A percentile compares a stretch with the other conserved stretches of the same genome.
Evolutionary conservation across 2,888 invertebrate species (phyloP).

Genomic region (Mythimna pallens): DNA sequence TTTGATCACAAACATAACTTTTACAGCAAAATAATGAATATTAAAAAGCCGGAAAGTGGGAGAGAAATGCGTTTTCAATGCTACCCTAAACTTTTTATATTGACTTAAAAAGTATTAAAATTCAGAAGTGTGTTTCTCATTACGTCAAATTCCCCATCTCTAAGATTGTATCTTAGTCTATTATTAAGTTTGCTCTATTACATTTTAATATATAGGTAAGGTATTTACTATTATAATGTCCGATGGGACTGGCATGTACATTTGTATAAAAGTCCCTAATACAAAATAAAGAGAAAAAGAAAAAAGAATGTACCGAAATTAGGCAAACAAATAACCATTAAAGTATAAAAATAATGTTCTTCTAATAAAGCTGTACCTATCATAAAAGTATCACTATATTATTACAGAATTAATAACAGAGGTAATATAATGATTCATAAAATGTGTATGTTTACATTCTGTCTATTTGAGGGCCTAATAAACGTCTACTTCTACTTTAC

Average conservation of each 20-base stretch:
- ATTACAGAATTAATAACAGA: conserved; percentile 43
- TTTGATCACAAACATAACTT: not conserved
- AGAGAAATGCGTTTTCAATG: not conserved
- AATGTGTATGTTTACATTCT: conserved; percentile 29
- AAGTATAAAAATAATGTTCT: conserved; percentile 36
- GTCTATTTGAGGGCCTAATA: conserved; percentile 18
- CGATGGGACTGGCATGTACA: no score
- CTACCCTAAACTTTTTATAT: conserved; percentile 1
- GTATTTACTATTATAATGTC: no score
- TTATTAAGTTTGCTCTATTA: no score
- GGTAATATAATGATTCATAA: conserved; percentile 41
- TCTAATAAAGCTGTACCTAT: conserved; percentile 30
- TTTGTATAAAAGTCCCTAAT: no score
- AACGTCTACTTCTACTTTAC: no score
- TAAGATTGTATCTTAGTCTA: not conserved
- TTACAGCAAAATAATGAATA: not conserved
- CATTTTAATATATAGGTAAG: no score
- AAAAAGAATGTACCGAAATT: not conserved
- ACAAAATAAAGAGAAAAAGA: no score
- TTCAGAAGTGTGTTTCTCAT: not conserved
- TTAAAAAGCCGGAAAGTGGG: not conserved
- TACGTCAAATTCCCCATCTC: not conserved
- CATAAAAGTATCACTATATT: conserved; percentile 32
- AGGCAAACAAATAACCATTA: conserved; percentile 43
- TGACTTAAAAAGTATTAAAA: conserved; percentile 14